These are phyloP conservation scores for Anas bernieri DNA, from an alignment of 2,797 vertebrate species.

Conservation along the genomic window DNA sequence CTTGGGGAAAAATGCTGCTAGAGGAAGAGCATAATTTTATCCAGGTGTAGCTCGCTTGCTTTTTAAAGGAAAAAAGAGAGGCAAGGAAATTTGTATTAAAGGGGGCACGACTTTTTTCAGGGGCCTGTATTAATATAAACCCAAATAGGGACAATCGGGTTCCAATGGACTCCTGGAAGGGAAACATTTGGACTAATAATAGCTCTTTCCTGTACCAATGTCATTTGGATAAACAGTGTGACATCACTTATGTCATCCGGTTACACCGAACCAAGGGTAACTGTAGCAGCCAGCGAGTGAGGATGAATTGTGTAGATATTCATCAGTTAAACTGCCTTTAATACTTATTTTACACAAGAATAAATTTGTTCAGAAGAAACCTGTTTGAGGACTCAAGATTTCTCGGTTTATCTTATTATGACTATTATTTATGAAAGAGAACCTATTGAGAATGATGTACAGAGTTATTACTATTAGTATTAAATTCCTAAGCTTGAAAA, in stretches of 20 bases:
- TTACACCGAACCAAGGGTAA: not conserved
- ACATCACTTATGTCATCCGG: not conserved
- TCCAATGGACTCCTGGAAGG: not conserved
- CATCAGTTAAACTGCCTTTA: not conserved
- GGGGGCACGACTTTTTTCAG: not conserved
- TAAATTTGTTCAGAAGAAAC: not conserved
- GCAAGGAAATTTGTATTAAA: not conserved
- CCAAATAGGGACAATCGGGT: not conserved
- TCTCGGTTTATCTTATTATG: not conserved
- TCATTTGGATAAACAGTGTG: not conserved
- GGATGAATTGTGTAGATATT: not conserved
- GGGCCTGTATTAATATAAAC: not conserved
- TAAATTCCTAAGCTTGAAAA: not conserved
- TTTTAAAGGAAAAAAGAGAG: not conserved
- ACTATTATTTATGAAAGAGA: not conserved
- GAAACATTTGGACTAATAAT: conserved; percentile 7
- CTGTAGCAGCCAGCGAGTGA: not conserved
- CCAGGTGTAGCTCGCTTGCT: not conserved
- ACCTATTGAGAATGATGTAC: not conserved
- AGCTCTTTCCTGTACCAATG: conserved; percentile 16
- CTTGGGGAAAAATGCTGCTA: not conserved
- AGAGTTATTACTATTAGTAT: not conserved
- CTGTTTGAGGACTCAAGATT: not conserved
- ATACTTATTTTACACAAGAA: not conserved
- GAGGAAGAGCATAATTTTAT: not conserved